Evolutionary conservation across 2,888 invertebrate genomes (phyloP).

Genomic region (Gryllus longicercus): DNA sequence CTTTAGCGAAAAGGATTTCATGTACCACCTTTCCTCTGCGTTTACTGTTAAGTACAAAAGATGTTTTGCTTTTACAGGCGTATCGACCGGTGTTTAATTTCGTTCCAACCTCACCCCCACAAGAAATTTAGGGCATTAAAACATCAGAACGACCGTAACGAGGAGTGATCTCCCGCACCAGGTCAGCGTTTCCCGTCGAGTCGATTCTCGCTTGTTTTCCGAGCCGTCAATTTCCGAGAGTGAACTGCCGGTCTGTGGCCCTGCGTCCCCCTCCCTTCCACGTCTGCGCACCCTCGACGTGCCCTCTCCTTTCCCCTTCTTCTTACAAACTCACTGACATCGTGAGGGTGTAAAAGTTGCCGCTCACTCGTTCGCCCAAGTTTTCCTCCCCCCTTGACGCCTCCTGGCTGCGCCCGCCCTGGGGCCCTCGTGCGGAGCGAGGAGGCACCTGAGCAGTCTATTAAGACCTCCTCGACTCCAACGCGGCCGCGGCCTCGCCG

Average conservation of each 20-base stretch:
- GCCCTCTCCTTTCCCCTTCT: not conserved
- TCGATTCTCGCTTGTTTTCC: not conserved
- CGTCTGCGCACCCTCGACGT: not conserved
- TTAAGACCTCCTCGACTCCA: not conserved
- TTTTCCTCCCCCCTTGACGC: not conserved
- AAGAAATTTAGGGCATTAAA: too few relatives aligned
- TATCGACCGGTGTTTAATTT: too few relatives aligned
- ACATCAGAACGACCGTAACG: too few relatives aligned
- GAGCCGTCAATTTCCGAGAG: slow-evolving; percentile 17
- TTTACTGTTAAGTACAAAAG: too few relatives aligned
- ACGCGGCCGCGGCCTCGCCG: not conserved
- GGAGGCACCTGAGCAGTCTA: slow-evolving; percentile 17
- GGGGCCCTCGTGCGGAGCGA: not conserved
- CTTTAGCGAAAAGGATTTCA: not conserved
- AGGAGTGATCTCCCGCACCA: not conserved
- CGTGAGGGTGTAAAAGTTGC: not conserved
- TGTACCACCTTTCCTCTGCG: too few relatives aligned
- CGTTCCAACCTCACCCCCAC: too few relatives aligned
- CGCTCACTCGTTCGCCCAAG: slow-evolving; percentile 7
- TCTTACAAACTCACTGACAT: slow-evolving; percentile 1
- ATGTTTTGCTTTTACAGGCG: too few relatives aligned
- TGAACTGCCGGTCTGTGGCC: not conserved
- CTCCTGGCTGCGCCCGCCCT: not conserved
- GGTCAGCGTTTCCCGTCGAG: not conserved
- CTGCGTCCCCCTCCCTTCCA: not conserved